Evolutionary conservation across 2,113 vertebrate genomes (phyloP), one percentile per base, ranked within the genome.

Genomic region (Malurus elegans): DNA sequence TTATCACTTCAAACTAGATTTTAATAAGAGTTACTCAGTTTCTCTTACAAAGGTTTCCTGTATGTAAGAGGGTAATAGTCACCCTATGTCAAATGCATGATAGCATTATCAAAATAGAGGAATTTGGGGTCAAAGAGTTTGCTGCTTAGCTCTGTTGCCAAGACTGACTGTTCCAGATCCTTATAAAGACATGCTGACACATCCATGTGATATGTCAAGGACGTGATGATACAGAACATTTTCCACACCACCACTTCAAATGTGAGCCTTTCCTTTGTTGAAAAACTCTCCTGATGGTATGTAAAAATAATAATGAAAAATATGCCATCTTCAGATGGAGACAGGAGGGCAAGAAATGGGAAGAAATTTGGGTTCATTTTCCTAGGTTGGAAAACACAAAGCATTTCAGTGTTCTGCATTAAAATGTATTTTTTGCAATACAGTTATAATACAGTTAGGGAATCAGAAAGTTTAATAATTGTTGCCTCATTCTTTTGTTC

Each of bases 121-220:
- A 92, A 91, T 96, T 58, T 66, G 67, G 73, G 93, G 86, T 96
- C 93, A 95, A 21, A 90, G 91, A 32, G 70, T 93, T 94, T 93
- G 65, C 87, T 79, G 71, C 50, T 65, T 94, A 70, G 74, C 58
- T 92, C 57, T 83, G 95, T 45, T 95, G 94, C 91, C 91, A 86
- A 58, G 87, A 75, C 67, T 61, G 88, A 47, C 87, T 88, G 79
- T 62, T 97, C 62, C 90, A 94, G 87, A 61, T 72, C 82, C 87
- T 95, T 94, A 96, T 92, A 95, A 95, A 95, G 96, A 85, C 95
- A 90, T 60, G 36, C 80, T 91, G 80, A 95, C 93, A 95, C 79
- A 79, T 94, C 56, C 6, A 7, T 58, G 79, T 66, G 36, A n/a
- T 40, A 66, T 80, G 87, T 87, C 81, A 90, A 91, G 93, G 94